Base-by-base conservation (phyloP, 2,888 invertebrate species). In the Nomada fabriciana region DNA sequence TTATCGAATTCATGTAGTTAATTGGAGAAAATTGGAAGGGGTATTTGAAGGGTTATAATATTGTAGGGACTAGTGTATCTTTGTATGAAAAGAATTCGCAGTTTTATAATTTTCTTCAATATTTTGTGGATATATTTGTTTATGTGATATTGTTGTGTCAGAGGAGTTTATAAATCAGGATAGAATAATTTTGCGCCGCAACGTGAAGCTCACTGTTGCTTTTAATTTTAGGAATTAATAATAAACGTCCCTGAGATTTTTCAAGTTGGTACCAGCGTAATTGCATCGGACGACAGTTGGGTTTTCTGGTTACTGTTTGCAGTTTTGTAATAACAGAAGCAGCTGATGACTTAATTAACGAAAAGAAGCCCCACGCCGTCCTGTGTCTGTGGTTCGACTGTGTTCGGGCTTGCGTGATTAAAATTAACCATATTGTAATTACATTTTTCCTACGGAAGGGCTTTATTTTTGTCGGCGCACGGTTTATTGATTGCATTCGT, bases 341-440 rank as follows among this genome's bases (percentile, higher is more conserved):
- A 36, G 18, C 20, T 42, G 50, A n/a, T 52, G 23, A 60, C 60
- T 60, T 69, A 75, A 75, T 75, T 75, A 75, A 11, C 55, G 72
- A 25, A 36, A 47, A 61, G 55, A 55, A 43, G 29, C 53, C 52
- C 20, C 23, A 2, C 13, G 10, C 10, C 18, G 11, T 52, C 42
- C 29, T 20, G 53, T 64, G 29, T 36, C 61, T 36, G 36, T 71
- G 59, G 59, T 25, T 50, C 18, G 23, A 55, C 15, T 36, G 5
- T 36, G 23, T 50, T 2, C 23, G 2, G 9, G n/a, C 23, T 1
- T n/a, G 23, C 9, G 75, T 68, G 68, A 78, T 78, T 61, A 53
- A 63, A 75, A 78, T 78, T 63, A 78, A 75, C 47, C 55, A 55
- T 36, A 25, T 25, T 43, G 36, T 61, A 60, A 76, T 67, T 70